Conservation (phyloP, 2,113 vertebrate species). For the Pollachius pollachius region DNA sequence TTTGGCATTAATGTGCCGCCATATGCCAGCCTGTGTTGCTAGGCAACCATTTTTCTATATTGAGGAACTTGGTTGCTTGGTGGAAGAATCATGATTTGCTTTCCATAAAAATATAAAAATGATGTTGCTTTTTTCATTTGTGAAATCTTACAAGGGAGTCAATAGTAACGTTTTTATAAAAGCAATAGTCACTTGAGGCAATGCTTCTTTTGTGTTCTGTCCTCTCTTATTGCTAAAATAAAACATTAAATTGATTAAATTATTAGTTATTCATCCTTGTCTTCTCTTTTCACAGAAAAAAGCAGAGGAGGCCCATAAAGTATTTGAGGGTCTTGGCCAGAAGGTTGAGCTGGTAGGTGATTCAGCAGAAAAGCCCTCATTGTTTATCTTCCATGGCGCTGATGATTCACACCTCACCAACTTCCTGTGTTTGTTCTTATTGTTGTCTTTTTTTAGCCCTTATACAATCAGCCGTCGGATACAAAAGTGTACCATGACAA, state of each 20-base stretch:
- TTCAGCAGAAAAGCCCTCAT: not conserved
- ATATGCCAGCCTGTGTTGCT: too few species aligned
- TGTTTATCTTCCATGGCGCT: constrained; percentile 14
- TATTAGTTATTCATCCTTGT: not conserved
- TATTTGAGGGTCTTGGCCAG: constrained; percentile 95
- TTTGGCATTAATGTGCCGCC: too few species aligned
- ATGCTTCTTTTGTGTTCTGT: too few species aligned
- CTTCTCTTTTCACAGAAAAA: constrained; percentile 84
- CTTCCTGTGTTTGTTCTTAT: constrained; percentile 6
- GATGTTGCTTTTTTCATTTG: not conserved
- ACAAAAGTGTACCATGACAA: constrained; percentile 99
- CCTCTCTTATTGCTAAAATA: too few species aligned
- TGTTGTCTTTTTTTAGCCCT: constrained; percentile 73
- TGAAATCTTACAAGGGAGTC: not conserved
- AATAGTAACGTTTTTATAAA: too few species aligned
- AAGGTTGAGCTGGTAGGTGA: constrained; percentile 95
- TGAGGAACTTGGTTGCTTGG: too few species aligned
- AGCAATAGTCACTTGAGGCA: too few species aligned
- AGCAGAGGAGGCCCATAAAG: constrained; percentile 98
- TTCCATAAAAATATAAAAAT: not conserved
- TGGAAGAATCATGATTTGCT: not conserved
- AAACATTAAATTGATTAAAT: not conserved
- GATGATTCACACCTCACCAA: constrained; percentile 45
- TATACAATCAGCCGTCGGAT: constrained; percentile 98
- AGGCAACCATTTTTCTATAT: too few species aligned